These are phyloP conservation scores for Otolemur crassicaudatus DNA, from an alignment of 2,797 vertebrate species.

Conservation along the genomic window DNA sequence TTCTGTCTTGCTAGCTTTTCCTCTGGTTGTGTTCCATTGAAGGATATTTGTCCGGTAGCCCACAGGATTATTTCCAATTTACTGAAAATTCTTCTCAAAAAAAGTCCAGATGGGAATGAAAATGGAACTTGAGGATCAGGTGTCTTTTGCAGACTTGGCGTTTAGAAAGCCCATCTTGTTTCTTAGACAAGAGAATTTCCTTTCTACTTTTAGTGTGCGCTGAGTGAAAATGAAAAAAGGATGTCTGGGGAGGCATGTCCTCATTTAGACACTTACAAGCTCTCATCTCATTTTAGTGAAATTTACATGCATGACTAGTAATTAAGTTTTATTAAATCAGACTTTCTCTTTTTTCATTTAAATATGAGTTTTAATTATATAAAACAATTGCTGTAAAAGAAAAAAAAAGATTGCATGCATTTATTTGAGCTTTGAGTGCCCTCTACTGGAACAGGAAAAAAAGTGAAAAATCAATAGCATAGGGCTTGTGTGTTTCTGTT, in stretches of 20 bases:
- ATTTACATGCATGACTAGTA: background rate
- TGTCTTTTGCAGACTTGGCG: background rate
- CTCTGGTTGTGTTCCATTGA: background rate
- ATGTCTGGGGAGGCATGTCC: background rate
- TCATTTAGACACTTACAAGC: background rate
- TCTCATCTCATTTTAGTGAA: background rate
- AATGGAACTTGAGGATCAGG: background rate
- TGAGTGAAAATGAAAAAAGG: background rate
- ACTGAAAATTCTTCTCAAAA: background rate
- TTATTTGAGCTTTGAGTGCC: conserved; percentile 87
- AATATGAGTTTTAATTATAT: conserved; percentile 72
- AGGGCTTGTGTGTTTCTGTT: background rate
- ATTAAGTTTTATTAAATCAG: conserved; percentile 30
- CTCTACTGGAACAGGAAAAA: conserved; percentile 87
- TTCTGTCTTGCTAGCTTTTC: background rate
- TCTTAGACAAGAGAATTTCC: conserved; percentile 14
- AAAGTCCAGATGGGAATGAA: background rate
- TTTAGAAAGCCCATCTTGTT: conserved; percentile 27
- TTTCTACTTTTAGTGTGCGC: background rate
- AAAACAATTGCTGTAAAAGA: conserved; percentile 58
- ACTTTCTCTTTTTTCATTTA: conserved; percentile 46
- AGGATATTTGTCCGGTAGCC: background rate
- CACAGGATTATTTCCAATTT: background rate
- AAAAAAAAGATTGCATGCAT: conserved; percentile 6
- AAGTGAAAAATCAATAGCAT: conserved; percentile 56